Evolutionary conservation across 2,113 vertebrate species (phyloP).

Genomic region (Desmodus rotundus): DNA sequence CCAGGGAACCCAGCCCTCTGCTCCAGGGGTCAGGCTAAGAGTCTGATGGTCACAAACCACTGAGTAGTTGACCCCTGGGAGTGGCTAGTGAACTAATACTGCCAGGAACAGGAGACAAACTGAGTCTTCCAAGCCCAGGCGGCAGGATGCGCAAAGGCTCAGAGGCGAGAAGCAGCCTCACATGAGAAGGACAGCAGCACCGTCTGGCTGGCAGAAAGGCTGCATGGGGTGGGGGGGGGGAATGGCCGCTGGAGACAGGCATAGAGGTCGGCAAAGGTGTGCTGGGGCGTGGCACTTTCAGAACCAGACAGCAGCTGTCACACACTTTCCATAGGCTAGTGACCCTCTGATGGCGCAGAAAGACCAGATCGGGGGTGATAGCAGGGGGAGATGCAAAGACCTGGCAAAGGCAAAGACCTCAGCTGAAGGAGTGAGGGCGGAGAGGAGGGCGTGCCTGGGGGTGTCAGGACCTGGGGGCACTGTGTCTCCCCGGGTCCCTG

Average conservation of each 20-base stretch:
- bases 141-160: neutral
- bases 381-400: neutral
- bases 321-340: neutral
- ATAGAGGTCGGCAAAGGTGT: neutral
- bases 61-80: neutral
- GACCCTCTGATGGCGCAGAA: neutral
- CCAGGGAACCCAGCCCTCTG: neutral
- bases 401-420: neutral
- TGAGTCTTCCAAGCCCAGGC: neutral
- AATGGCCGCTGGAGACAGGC: neutral
- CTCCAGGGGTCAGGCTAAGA: neutral
- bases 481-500: fast-evolving
- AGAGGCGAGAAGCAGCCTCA: neutral
- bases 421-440: neutral
- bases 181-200: fast-evolving
- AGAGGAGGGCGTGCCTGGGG: too few relatives aligned
- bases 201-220: neutral
- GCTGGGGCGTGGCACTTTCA: fast-evolving
- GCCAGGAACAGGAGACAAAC: neutral
- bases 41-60: neutral
- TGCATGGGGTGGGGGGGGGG: fast-evolving
- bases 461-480: neutral
- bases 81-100: neutral
- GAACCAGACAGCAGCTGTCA: neutral
- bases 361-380: neutral